These are phyloP conservation scores for Nerophis ophidion DNA, from an alignment of 2,113 vertebrate genomes.

Conservation along the genomic window DNA sequence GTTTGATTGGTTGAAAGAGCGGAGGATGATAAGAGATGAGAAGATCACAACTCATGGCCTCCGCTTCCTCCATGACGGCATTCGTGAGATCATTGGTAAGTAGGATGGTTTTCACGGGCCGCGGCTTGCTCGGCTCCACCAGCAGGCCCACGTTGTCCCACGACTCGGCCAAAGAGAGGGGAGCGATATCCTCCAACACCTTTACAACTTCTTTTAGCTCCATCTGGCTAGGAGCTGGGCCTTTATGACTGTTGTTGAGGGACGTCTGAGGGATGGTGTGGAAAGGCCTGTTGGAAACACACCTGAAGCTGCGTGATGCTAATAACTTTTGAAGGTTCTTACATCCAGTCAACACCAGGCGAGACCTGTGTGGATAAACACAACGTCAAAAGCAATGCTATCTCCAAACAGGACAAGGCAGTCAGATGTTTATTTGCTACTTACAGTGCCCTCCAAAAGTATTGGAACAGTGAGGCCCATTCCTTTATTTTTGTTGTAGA, in stretches of 20 bases:
- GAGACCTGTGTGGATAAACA: constrained; percentile 36
- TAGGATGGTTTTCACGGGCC: constrained; percentile 76
- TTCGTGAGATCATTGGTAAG: constrained; percentile 88
- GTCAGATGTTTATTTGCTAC: too few relatives aligned
- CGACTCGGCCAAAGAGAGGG: constrained; percentile 82
- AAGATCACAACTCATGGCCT: constrained; percentile 74
- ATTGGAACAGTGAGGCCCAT: too few relatives aligned
- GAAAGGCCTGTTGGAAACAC: constrained; percentile 3
- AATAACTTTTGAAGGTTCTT: constrained; percentile 35
- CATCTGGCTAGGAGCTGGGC: constrained; percentile 62
- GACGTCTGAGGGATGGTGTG: background rate
- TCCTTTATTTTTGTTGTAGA: too few relatives aligned
- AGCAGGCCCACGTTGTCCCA: constrained; percentile 96
- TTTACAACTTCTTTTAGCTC: constrained; percentile 75
- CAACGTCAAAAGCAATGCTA: background rate
- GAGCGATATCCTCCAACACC: constrained; percentile 79
- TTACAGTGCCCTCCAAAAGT: too few relatives aligned
- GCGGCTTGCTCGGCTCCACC: constrained; percentile 83
- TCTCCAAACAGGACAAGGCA: too few relatives aligned
- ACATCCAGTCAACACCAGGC: constrained; percentile 52
- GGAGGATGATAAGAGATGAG: constrained; percentile 92
- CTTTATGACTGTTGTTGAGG: too few relatives aligned
- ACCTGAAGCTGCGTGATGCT: constrained; percentile 13
- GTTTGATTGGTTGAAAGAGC: constrained; percentile 81
- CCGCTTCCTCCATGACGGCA: constrained; percentile 85